Base-by-base conservation (phyloP, 53 echinoderm and acorn worm genomes). In the Crossaster papposus region DNA sequence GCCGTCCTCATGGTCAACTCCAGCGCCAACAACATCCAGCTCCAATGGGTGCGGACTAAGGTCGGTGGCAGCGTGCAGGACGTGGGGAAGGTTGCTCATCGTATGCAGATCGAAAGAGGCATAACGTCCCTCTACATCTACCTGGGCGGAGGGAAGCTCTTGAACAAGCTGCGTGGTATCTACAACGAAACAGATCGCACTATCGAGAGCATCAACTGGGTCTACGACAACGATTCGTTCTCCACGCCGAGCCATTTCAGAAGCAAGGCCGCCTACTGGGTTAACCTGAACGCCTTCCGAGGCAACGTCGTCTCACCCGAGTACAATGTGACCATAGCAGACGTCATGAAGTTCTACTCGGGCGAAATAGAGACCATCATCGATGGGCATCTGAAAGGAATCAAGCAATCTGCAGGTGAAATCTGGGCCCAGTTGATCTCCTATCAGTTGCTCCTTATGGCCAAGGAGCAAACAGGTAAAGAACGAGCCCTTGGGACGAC, bases 51-150 rank as follows among this genome's bases (percentile, higher is more conserved):
- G 9, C 88, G 63, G 33, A 14, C 51, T 22, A 51, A 52, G 28
- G 77, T 93, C 31, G 63, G 80, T 7, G 30, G 24, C 30, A 93
- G 87, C 29, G 34, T 93, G 14, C 72, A 81, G n/a, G 90, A 94
- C 37, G 94, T 89, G 4, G 96, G 96, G 14, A 73, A 91, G 15
- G 89, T 96, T 0, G 91, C 94, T 11, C 94, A 94, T 81, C 58
- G 71, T 35, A 81, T 96, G 11, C 96, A 96, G 89, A 92, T 92
- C 38, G 96, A 96, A 64, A 52, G 96, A 15, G 96, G 94, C 14
- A 77, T 89, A 35, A 86, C 94, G 5, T 94, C 84, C 9, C 84
- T 84, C 32, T 88, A 62, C 37, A 78, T 88, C 78, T 64, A 76
- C 20, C 79, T 78, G 28, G 28, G 32, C 7, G 78, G 51, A 64